A percentile compares a stretch with the other conserved stretches of the same genome.
Evolutionary conservation across 2,888 invertebrate genomes (phyloP).

Genomic region (Cheilosia soror): DNA sequence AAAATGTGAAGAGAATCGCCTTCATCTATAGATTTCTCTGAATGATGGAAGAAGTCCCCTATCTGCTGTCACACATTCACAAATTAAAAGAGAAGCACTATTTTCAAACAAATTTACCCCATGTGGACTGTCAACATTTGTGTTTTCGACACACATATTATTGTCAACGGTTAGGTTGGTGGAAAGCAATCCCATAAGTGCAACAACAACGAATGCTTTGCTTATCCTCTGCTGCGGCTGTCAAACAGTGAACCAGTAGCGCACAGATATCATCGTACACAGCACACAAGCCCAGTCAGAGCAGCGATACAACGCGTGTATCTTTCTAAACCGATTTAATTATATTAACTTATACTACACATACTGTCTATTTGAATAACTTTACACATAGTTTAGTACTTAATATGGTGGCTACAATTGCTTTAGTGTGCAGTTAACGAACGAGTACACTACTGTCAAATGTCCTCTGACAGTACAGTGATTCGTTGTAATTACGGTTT

Average conservation of each 20-base stretch:
- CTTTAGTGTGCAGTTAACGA: constrained; percentile 26
- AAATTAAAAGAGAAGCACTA: constrained; percentile 24
- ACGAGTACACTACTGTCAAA: constrained; percentile 41
- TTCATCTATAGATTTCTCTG: background rate
- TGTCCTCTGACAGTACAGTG: constrained; percentile 37
- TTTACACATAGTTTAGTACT: constrained; percentile 14
- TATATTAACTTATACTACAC: constrained; percentile 58
- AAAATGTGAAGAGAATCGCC: background rate
- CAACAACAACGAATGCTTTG: constrained; percentile 27
- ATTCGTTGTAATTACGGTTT: constrained; percentile 68
- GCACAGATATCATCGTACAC: constrained; percentile 50
- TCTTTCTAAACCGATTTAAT: constrained; percentile 56
- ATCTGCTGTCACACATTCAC: background rate
- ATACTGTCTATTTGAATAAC: constrained; percentile 50
- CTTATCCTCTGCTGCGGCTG: constrained; percentile 7
- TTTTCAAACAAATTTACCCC: constrained; percentile 45
- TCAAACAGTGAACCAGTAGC: constrained; percentile 29
- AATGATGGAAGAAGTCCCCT: too few relatives aligned
- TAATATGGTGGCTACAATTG: constrained; percentile 34
- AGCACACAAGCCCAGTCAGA: constrained; percentile 26
- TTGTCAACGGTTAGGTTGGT: constrained; percentile 33
- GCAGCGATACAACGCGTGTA: constrained; percentile 40
- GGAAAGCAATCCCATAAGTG: constrained; percentile 1
- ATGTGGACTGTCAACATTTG: constrained; percentile 44
- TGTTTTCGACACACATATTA: constrained; percentile 17